Evolutionary conservation across 2,888 invertebrate genomes (phyloP).

Genomic region (Anodontia alba): DNA sequence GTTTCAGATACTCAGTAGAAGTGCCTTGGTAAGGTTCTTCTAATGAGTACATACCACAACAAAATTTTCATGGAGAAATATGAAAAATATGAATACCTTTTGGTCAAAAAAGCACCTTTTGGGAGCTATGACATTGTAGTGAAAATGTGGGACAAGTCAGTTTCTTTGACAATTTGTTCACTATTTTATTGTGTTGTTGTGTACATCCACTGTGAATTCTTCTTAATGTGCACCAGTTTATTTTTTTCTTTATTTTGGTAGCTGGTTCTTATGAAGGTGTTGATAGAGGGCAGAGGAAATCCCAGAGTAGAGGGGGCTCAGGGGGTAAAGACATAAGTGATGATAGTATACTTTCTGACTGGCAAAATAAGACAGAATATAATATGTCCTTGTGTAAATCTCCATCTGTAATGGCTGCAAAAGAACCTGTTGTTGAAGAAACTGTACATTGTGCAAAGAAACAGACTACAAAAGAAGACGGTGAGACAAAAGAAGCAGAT

Average conservation of each 20-base stretch:
- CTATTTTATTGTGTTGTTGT: not conserved
- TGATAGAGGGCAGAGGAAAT: slow-evolving; percentile 42
- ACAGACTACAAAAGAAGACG: not conserved
- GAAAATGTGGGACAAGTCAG: no score
- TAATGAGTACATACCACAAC: no score
- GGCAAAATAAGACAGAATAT: not conserved
- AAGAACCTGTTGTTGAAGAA: slow-evolving; percentile 1
- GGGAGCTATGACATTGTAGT: no score
- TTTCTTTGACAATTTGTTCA: not conserved
- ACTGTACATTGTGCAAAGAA: not conserved
- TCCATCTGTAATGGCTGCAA: not conserved
- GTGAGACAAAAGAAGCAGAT: not conserved
- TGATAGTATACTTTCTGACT: not conserved
- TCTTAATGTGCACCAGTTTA: no score
- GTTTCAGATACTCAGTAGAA: no score
- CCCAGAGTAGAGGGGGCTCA: slow-evolving; percentile 51
- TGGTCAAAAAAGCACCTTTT: no score
- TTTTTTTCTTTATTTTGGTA: slow-evolving; percentile 39
- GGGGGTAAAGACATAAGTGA: slow-evolving; percentile 29
- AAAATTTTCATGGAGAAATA: no score
- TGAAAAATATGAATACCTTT: no score
- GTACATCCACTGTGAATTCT: no score
- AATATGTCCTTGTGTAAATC: not conserved
- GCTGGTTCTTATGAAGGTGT: slow-evolving; percentile 31
- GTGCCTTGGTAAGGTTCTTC: no score